Percentiles rank a stretch among this genome's conserved stretches.
These are phyloP conservation scores for Brachionus asplanchnoidis DNA, from an alignment of 1,140 invertebrate species.

Conservation along the genomic window DNA sequence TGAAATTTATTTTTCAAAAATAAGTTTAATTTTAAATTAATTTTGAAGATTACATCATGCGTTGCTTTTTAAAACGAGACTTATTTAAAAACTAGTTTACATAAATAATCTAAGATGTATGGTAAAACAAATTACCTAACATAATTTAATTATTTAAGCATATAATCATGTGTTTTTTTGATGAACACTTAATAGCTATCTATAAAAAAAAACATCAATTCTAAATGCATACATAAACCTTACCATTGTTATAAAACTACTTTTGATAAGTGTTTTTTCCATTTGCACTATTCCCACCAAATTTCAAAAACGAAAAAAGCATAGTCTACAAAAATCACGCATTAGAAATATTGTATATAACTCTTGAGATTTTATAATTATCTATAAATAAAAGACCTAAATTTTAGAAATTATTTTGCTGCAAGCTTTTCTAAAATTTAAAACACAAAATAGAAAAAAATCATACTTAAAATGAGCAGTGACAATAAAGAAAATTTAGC, in stretches of 20 bases:
- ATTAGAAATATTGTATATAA: not conserved
- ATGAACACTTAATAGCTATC: not conserved
- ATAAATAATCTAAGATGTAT: not conserved
- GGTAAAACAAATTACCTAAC: not conserved
- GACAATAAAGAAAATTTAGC: not conserved
- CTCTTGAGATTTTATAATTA: not conserved
- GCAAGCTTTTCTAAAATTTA: not conserved
- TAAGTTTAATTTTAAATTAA: too few species aligned
- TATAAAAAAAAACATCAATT: not conserved
- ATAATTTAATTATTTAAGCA: not conserved
- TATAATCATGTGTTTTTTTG: not conserved
- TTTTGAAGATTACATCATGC: too few species aligned
- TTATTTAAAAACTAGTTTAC: not conserved
- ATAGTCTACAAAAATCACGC: not conserved
- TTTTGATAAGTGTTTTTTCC: not conserved
- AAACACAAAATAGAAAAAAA: not conserved
- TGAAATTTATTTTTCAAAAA: too few species aligned
- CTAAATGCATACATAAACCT: not conserved
- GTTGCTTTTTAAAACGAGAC: too few species aligned
- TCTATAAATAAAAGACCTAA: slow-evolving; percentile 29
- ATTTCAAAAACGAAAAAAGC: not conserved
- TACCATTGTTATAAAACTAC: not conserved
- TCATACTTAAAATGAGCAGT: not conserved
- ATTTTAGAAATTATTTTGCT: slow-evolving; percentile 22
- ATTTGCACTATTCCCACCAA: not conserved